phyloP scores from a whole-genome alignment of 2,113 vertebrate genomes.

The Malurus elegans region DNA sequence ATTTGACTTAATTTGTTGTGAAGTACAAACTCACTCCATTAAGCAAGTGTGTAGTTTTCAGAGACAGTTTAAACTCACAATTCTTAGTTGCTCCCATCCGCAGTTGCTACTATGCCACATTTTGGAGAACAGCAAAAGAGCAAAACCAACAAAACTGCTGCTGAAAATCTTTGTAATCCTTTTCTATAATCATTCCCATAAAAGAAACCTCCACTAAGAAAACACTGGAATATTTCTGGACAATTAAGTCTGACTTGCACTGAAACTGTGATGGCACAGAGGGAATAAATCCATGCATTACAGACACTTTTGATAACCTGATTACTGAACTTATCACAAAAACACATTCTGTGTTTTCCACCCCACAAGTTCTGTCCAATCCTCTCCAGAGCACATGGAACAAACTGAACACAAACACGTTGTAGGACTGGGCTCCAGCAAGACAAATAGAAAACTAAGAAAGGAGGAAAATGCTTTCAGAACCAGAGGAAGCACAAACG shows the following conservation, averaged over 20 bases:
- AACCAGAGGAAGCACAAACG: neutral
- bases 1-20: neutral
- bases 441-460: neutral
- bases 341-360: neutral
- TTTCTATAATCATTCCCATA: neutral
- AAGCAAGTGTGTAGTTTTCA: neutral
- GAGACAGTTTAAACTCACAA: neutral
- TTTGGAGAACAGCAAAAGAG: neutral
- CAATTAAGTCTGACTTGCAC: neutral
- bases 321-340: neutral
- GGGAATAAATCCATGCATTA: neutral
- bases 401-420: rapidly evolving
- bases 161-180: neutral
- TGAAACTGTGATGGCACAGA: neutral
- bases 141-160: neutral
- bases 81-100: neutral
- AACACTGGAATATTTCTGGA: neutral
- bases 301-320: neutral
- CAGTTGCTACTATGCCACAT: neutral
- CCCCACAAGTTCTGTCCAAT: neutral
- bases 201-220: neutral
- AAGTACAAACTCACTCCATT: neutral
- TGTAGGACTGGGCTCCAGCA: neutral
- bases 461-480: neutral
- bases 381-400: rapidly evolving